phyloP scores from a whole-genome alignment of 1,140 invertebrate species.

The Asobara japonica region DNA sequence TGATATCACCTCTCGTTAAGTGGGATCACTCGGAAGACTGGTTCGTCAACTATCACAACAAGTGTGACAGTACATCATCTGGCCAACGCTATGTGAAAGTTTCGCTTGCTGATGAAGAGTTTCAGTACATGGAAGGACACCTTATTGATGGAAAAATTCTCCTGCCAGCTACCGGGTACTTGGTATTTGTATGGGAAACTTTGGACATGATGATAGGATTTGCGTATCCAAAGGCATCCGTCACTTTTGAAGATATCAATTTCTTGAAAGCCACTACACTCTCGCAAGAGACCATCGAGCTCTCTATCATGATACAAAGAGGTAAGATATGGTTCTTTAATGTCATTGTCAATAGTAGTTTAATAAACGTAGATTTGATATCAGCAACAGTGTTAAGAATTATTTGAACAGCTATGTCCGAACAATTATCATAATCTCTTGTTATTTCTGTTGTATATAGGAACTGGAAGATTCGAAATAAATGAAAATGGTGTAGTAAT shows the following conservation, averaged over 20 bases:
- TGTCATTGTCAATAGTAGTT: too few relatives aligned
- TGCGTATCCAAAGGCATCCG: conserved; percentile 76
- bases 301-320: conserved; percentile 86
- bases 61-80: conserved; percentile 72
- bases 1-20: conserved; percentile 76
- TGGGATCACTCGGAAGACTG: conserved; percentile 92
- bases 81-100: conserved; percentile 73
- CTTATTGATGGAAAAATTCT: conserved; percentile 88
- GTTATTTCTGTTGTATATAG: too few relatives aligned
- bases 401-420: too few relatives aligned
- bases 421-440: too few relatives aligned
- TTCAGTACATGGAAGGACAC: conserved; percentile 84
- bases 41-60: conserved; percentile 72
- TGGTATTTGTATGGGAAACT: conserved; percentile 88
- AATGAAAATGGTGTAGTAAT: conserved; percentile 80
- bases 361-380: too few relatives aligned
- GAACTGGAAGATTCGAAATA: conserved; percentile 66
- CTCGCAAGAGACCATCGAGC: conserved; percentile 75
- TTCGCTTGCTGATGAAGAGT: conserved; percentile 74
- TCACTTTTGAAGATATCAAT: conserved; percentile 87
- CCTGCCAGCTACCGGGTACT: conserved; percentile 90
- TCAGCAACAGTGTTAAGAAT: too few relatives aligned
- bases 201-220: conserved; percentile 81
- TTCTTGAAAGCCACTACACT: conserved; percentile 87
- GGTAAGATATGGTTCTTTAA: too few relatives aligned